These are phyloP conservation scores for Kradibia gibbosae DNA, from an alignment of 1,140 invertebrate species.

Conservation along the genomic window DNA sequence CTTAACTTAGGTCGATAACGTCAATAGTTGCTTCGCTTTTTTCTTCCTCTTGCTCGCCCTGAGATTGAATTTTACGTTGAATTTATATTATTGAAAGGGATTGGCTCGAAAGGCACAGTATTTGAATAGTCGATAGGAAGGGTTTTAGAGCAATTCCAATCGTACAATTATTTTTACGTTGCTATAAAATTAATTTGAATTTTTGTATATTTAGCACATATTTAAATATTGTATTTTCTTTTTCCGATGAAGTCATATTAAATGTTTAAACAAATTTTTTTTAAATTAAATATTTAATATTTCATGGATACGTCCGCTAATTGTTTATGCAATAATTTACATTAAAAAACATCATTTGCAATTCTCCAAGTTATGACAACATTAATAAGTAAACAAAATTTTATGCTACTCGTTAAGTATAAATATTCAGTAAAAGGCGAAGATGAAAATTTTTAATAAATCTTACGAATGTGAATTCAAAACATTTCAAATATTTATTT, in stretches of 20 bases:
- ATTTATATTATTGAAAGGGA: not conserved
- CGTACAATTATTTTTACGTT: not conserved
- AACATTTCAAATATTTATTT: no score
- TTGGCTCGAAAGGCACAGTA: not conserved
- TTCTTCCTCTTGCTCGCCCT: not conserved
- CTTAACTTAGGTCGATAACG: not conserved
- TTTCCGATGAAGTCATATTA: not conserved
- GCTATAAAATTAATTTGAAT: not conserved
- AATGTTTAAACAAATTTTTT: not conserved
- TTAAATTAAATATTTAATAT: not conserved
- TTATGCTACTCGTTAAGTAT: no score
- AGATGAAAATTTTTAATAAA: no score
- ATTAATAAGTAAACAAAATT: no score
- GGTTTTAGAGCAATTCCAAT: not conserved
- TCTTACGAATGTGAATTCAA: no score
- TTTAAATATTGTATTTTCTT: not conserved
- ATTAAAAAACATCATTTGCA: no score
- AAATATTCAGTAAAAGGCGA: no score
- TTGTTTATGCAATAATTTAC: no score
- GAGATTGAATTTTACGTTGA: conserved; percentile 16
- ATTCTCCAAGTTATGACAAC: no score
- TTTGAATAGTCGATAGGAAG: not conserved
- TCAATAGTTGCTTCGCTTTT: not conserved
- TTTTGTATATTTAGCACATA: not conserved
- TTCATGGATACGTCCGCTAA: not conserved